Conservation (phyloP, 2,113 vertebrate species). For the Pao palembangensis region DNA sequence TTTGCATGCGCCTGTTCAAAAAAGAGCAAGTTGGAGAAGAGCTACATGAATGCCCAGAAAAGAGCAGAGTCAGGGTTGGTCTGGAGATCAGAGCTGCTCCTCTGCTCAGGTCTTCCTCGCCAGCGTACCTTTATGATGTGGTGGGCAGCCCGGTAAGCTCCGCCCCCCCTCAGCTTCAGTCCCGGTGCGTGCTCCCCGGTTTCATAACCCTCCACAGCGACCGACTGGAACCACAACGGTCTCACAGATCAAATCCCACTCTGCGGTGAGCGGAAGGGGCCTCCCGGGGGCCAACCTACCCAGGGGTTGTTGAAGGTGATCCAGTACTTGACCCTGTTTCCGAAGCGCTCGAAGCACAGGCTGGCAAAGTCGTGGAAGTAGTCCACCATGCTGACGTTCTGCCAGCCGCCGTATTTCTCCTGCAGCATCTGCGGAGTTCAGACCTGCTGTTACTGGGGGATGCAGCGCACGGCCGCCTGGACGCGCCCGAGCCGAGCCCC, state of each 20-base stretch:
- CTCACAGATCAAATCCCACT: no score
- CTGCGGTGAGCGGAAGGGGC: neutral
- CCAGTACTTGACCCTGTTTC: constrained; percentile 86
- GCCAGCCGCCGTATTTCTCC: constrained; percentile 85
- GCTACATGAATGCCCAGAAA: no score
- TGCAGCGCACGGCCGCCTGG: neutral
- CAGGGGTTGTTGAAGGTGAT: constrained; percentile 88
- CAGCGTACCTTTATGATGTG: constrained; percentile 83
- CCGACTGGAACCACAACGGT: constrained; percentile 69
- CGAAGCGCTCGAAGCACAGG: constrained; percentile 87
- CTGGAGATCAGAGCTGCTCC: no score
- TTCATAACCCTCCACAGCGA: constrained; percentile 85
- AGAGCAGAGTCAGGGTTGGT: no score
- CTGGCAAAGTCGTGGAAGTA: constrained; percentile 86
- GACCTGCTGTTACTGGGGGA: neutral
- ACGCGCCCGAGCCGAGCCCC: constrained; percentile 6
- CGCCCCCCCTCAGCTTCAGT: constrained; percentile 76
- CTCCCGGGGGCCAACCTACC: constrained; percentile 60
- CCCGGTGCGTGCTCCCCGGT: constrained; percentile 85
- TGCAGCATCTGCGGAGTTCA: constrained; percentile 77
- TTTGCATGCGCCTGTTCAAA: constrained; percentile 80
- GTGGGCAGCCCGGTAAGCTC: constrained; percentile 84
- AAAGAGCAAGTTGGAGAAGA: constrained; percentile 4
- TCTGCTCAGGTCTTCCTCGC: no score
- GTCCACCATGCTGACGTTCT: constrained; percentile 81